Base-by-base conservation (phyloP, 2,113 vertebrate species). In the Eulacestoma nigropectus region DNA sequence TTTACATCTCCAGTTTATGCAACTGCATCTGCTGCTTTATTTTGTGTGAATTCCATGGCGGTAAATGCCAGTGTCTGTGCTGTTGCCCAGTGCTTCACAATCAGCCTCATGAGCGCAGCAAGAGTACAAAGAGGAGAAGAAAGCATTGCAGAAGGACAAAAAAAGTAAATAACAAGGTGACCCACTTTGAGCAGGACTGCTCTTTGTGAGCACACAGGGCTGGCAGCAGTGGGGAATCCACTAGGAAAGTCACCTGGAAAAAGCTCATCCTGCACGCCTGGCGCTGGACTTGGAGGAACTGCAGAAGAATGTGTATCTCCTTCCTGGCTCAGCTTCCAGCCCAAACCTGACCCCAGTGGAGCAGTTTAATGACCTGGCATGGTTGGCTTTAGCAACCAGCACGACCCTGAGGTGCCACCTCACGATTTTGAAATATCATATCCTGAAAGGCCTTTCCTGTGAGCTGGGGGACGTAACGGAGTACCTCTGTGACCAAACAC, bases 321-420 rank as follows among this genome's bases (percentile, higher is more conserved):
- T 25, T 30, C 23, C 37, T 18, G 14, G 11, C 20, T 67, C 44
- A 75, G n/a, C 39, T 60, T 87, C 69, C 63, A 87, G 41, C 49
- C 37, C 77, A 78, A 72, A 47, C 3, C 46, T 4, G 5, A 64
- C 10, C 25, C 20, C 57, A 68, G 30, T 1, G 9, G 65, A 81
- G 69, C 59, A 74, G 55, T 74, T 69, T 49, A 65, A 46, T 8
- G 7, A 42, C 7, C 11, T 1, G 0, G 4, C 2, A 0, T 0
- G 0, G 41, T 3, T 75, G 32, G 35, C 35, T 39, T 62, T 57
- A 81, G 55, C 35, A 41, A 37, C 18, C 74, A 76, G 15, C 6
- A 1, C 6, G 56, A 52, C 69, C 37, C 41, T 60, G 59, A 80
- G 53, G 16, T 87, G 46, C 63, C 39, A 69, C 14, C 52, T 78